These are phyloP conservation scores for Sardina pilchardus DNA, from an alignment of 2,113 vertebrate species.

Conservation along the genomic window DNA sequence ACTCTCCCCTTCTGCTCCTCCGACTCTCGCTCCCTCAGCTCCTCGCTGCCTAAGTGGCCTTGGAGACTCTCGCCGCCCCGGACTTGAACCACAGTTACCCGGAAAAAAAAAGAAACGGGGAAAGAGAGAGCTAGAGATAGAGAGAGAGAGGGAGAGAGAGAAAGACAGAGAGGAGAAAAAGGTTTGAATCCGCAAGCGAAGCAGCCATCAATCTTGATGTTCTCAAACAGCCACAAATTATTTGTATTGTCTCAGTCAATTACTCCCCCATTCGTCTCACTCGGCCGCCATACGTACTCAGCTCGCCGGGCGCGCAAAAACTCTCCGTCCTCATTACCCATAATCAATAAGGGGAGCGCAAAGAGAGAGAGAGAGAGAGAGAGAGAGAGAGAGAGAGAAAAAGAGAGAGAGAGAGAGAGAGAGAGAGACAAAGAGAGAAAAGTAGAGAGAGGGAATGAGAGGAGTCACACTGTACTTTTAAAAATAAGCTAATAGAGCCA, in stretches of 20 bases:
- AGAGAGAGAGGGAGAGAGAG: not conserved
- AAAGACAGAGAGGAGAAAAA: constrained; percentile 28
- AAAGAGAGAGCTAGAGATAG: constrained; percentile 14
- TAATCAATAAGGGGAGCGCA: constrained; percentile 54
- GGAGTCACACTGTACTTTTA: not conserved
- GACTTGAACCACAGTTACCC: not conserved
- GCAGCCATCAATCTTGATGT: constrained; percentile 66
- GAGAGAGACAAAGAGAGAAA: not conserved
- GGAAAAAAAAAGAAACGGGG: not conserved
- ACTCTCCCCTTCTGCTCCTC: not conserved
- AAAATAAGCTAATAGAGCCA: constrained; percentile 31
- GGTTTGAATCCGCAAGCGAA: constrained; percentile 41
- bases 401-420: not conserved
- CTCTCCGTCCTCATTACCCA: constrained; percentile 51
- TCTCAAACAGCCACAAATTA: constrained; percentile 65
- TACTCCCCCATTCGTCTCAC: constrained; percentile 58
- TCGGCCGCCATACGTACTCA: constrained; percentile 11
- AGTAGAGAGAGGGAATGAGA: not conserved
- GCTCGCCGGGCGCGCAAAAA: not conserved
- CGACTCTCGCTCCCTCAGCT: not conserved
- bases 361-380: not conserved
- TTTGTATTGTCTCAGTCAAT: constrained; percentile 70
- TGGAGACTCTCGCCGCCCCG: not conserved
- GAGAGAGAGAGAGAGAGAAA: not conserved
- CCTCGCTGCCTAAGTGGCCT: not conserved